Evolutionary conservation across 2,888 invertebrate genomes (phyloP).

Genomic region (Orchesellides sinensis): DNA sequence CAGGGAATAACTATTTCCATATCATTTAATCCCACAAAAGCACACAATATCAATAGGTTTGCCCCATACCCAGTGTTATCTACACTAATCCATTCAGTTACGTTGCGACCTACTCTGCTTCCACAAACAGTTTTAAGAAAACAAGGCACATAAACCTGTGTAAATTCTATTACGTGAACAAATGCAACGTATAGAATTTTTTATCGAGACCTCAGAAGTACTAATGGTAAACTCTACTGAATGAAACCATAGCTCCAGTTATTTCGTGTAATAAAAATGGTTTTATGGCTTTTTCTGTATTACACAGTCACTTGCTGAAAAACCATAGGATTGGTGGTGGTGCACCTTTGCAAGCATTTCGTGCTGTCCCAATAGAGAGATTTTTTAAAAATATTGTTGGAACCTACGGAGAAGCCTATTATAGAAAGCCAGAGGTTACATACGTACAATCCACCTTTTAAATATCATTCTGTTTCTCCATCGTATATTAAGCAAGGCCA

Average conservation of each 20-base stretch:
- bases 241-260: background rate
- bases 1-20: slow-evolving; percentile 8
- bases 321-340: background rate
- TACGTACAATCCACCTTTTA: background rate
- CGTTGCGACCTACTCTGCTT: slow-evolving; percentile 10
- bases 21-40: slow-evolving; percentile 9
- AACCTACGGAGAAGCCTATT: too few relatives aligned
- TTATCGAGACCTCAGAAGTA: too few relatives aligned
- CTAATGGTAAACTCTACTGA: too few relatives aligned
- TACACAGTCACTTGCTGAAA: background rate
- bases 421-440: too few relatives aligned
- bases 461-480: background rate
- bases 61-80: background rate
- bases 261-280: background rate
- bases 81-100: slow-evolving; percentile 16
- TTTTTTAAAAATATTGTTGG: slow-evolving; percentile 5
- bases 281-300: background rate
- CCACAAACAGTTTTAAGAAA: background rate
- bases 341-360: background rate
- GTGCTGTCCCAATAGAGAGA: background rate
- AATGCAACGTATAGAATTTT: too few relatives aligned
- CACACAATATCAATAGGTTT: background rate
- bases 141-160: too few relatives aligned
- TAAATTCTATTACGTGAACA: too few relatives aligned
- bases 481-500: slow-evolving; percentile 17